Evolutionary conservation across 2,113 vertebrate genomes (phyloP).

Genomic region (Poicephalus gulielmi): DNA sequence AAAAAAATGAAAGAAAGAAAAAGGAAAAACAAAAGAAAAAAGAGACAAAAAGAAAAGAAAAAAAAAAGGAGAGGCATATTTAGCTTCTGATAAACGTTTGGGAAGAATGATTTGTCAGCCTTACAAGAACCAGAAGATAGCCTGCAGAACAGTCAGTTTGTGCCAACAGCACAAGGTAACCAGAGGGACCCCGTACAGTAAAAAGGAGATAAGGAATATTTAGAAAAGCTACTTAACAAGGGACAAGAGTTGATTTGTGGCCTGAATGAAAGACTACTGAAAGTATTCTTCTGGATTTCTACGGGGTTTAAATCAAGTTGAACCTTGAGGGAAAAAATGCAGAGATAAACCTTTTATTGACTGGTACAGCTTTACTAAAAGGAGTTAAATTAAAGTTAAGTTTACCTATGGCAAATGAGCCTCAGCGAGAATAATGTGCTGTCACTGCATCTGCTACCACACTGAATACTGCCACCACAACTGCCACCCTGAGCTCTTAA

Average conservation of each 20-base stretch:
- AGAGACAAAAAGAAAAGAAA: too few species aligned
- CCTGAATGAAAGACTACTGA: neutral
- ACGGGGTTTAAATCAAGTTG: slow-evolving; percentile 33
- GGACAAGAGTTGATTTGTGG: neutral
- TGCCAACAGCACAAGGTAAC: neutral
- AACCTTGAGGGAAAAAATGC: neutral
- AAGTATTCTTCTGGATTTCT: slow-evolving; percentile 10
- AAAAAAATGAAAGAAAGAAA: neutral
- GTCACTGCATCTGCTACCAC: neutral
- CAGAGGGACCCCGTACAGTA: neutral
- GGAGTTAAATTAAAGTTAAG: slow-evolving; percentile 1
- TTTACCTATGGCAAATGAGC: neutral
- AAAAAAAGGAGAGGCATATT: neutral
- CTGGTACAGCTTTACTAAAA: neutral
- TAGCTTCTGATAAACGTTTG: neutral
- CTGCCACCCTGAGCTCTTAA: neutral
- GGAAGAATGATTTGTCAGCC: neutral
- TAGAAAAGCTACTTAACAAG: neutral
- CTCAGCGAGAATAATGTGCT: neutral
- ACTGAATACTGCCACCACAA: neutral
- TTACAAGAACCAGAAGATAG: neutral
- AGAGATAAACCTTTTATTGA: slow-evolving; percentile 32
- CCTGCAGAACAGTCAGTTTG: neutral
- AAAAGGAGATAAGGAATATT: slow-evolving; percentile 3
- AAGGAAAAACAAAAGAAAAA: too few species aligned